A percentile compares a stretch with the other conserved stretches of the same genome.
phyloP scores from a whole-genome alignment of 2,797 vertebrate species.

The Microhierax caerulescens region DNA sequence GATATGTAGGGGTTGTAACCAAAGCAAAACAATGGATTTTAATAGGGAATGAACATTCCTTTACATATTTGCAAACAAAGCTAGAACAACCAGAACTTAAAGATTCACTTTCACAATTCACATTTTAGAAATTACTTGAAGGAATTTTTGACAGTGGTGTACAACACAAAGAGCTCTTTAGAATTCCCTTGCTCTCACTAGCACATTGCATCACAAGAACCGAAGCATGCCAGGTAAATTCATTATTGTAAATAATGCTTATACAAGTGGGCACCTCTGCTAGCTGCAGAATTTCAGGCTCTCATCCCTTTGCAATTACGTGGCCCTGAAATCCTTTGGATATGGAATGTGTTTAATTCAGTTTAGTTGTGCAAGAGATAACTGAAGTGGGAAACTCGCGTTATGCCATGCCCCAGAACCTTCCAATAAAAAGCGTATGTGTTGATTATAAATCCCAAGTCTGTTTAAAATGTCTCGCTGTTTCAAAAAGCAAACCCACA shows the following conservation, averaged over 20 bases:
- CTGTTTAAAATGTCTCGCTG: background rate
- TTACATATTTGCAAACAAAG: background rate
- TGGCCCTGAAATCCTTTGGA: background rate
- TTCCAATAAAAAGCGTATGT: background rate
- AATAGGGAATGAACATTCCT: background rate
- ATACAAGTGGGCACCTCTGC: background rate
- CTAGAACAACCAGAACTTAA: background rate
- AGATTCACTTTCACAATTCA: background rate
- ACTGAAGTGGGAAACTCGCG: background rate
- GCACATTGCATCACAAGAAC: background rate
- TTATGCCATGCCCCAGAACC: background rate
- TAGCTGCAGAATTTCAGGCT: background rate
- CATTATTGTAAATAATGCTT: background rate
- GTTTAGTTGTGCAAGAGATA: background rate
- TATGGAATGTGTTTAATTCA: constrained; percentile 5
- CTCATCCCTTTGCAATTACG: background rate
- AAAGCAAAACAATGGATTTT: background rate
- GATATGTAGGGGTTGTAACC: background rate
- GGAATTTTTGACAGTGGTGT: background rate
- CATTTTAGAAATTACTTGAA: background rate
- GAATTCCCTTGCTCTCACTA: background rate
- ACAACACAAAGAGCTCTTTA: background rate
- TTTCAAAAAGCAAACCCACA: background rate
- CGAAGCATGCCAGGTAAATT: background rate
- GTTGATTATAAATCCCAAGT: background rate